These are phyloP conservation scores for Tychaedon coryphoeus DNA, from an alignment of 2,113 vertebrate species.

Conservation along the genomic window DNA sequence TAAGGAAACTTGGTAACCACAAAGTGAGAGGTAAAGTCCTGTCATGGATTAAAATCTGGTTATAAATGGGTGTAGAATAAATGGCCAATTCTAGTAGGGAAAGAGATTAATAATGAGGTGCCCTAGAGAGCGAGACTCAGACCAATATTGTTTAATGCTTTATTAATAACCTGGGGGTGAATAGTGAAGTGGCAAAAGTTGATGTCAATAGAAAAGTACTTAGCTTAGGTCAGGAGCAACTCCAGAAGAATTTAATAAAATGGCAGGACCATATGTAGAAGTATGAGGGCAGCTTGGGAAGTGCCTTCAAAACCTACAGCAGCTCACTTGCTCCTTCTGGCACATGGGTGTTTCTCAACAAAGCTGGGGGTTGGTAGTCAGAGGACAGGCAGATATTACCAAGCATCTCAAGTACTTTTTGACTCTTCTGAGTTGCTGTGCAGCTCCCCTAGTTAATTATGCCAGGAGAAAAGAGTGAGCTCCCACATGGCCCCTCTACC, in stretches of 20 bases:
- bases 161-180: constrained; percentile 58
- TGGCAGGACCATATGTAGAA: background rate
- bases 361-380: background rate
- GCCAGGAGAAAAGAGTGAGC: background rate
- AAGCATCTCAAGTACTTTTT: background rate
- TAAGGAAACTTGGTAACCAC: constrained; percentile 55
- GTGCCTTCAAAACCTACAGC: background rate
- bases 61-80: constrained; percentile 54
- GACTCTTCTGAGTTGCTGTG: background rate
- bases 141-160: constrained; percentile 54
- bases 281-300: background rate
- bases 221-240: constrained; percentile 13
- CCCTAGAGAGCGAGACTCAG: constrained; percentile 33
- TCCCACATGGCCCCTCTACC: background rate
- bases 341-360: fast-evolving
- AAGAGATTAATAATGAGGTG: constrained; percentile 57
- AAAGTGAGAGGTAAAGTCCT: constrained; percentile 56
- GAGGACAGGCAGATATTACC: background rate
- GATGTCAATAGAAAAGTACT: constrained; percentile 54
- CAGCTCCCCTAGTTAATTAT: background rate
- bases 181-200: constrained; percentile 54
- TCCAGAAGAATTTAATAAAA: constrained; percentile 49
- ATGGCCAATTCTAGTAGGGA: constrained; percentile 41
- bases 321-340: background rate
- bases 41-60: constrained; percentile 59